These are phyloP conservation scores for Triplophysa bombifrons DNA, from an alignment of 2,797 vertebrate genomes.

Conservation along the genomic window DNA sequence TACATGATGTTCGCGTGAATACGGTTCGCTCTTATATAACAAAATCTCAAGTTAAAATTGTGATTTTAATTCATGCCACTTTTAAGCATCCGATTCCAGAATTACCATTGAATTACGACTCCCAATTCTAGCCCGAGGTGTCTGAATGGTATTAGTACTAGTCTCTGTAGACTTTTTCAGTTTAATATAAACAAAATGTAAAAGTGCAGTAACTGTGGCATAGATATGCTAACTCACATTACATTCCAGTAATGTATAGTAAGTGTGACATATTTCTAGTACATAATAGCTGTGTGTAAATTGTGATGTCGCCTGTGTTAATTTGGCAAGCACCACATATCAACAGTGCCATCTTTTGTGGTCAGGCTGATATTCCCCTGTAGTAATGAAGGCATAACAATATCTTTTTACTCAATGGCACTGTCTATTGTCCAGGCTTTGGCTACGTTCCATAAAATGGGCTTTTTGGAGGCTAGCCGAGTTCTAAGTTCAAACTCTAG, in stretches of 20 bases:
- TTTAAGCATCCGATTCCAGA: too few relatives aligned
- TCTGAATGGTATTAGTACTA: too few relatives aligned
- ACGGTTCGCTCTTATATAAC: too few relatives aligned
- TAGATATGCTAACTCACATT: neutral
- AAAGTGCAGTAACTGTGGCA: neutral
- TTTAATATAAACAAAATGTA: too few relatives aligned
- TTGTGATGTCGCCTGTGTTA: conserved; percentile 8
- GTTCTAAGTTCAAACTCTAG: conserved; percentile 7
- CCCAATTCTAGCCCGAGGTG: too few relatives aligned
- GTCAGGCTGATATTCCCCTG: neutral
- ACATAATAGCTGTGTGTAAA: neutral
- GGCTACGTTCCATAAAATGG: conserved; percentile 58
- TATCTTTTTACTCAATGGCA: conserved; percentile 47
- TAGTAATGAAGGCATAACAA: conserved; percentile 41
- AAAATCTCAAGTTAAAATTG: too few relatives aligned
- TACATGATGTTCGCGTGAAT: too few relatives aligned
- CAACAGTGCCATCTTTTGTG: conserved; percentile 30
- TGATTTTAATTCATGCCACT: too few relatives aligned
- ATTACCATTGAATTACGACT: too few relatives aligned
- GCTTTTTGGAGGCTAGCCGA: conserved; percentile 54
- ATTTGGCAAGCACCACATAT: conserved; percentile 11
- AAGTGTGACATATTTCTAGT: neutral
- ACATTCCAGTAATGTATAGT: neutral
- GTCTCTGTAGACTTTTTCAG: too few relatives aligned
- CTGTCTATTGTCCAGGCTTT: conserved; percentile 61